These are phyloP conservation scores for Cathartes aura DNA, from an alignment of 2,113 vertebrate genomes.

Conservation along the genomic window DNA sequence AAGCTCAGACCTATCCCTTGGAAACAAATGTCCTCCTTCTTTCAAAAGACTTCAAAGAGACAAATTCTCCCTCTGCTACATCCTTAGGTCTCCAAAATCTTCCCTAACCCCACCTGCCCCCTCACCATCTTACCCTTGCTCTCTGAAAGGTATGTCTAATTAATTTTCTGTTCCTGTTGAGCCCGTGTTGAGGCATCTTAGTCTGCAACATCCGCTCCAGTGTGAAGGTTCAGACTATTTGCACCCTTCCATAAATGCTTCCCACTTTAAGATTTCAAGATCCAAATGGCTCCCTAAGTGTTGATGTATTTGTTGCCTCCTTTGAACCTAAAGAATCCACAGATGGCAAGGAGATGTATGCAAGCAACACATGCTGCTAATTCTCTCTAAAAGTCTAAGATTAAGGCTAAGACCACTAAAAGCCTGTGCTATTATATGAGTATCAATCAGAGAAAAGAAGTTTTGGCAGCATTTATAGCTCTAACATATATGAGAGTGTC, in stretches of 20 bases:
- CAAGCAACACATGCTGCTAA: neutral
- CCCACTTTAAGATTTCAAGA: neutral
- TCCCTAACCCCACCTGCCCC: neutral
- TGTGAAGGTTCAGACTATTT: neutral
- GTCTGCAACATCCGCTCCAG: neutral
- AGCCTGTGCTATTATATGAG: neutral
- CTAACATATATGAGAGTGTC: neutral
- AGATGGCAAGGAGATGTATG: neutral
- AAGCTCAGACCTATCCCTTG: neutral
- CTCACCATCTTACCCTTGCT: neutral
- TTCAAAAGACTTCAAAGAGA: neutral
- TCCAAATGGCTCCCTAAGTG: neutral
- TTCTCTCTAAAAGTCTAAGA: neutral
- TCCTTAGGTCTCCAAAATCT: neutral
- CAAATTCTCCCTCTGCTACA: neutral
- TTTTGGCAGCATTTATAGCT: neutral
- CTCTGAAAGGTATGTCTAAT: neutral
- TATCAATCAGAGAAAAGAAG: neutral
- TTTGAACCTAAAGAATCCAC: conserved; percentile 9
- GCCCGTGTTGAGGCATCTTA: neutral
- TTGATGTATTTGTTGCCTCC: neutral
- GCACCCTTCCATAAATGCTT: neutral
- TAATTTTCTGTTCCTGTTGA: neutral
- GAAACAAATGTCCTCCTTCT: neutral
- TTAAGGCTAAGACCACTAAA: neutral